These are phyloP conservation scores for Eubasilissa splendida DNA, from an alignment of 2,888 invertebrate species.

Conservation along the genomic window DNA sequence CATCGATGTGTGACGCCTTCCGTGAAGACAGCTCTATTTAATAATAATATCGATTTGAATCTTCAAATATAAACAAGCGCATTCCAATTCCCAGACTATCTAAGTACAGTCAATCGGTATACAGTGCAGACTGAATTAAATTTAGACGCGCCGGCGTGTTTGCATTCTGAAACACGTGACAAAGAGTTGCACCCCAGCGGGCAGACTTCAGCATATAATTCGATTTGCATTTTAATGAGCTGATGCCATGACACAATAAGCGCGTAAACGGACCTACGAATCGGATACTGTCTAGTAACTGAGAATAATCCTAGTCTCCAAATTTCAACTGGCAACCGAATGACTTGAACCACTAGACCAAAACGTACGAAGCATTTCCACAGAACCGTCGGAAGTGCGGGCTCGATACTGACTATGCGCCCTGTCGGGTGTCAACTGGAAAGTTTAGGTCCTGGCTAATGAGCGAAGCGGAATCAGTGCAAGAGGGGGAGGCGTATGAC, in stretches of 20 bases:
- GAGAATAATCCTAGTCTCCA: neutral
- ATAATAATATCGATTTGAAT: too few relatives aligned
- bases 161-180: conserved; percentile 4
- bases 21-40: too few relatives aligned
- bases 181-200: neutral
- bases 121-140: neutral
- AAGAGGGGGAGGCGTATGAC: neutral
- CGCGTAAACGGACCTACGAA: conserved; percentile 30
- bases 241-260: conserved; percentile 64
- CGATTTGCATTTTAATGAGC: conserved; percentile 74
- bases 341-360: neutral
- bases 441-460: neutral
- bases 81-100: too few relatives aligned
- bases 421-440: neutral
- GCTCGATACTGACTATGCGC: neutral
- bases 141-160: conserved; percentile 6
- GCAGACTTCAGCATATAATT: conserved; percentile 39
- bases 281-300: neutral
- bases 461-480: neutral
- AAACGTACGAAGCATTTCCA: neutral
- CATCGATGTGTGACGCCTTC: too few relatives aligned
- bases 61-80: too few relatives aligned
- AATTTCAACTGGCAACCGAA: neutral
- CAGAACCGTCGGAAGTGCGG: neutral
- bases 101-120: too few relatives aligned